Base-by-base conservation (phyloP, 2,888 invertebrate species). In the Pteria penguin region DNA sequence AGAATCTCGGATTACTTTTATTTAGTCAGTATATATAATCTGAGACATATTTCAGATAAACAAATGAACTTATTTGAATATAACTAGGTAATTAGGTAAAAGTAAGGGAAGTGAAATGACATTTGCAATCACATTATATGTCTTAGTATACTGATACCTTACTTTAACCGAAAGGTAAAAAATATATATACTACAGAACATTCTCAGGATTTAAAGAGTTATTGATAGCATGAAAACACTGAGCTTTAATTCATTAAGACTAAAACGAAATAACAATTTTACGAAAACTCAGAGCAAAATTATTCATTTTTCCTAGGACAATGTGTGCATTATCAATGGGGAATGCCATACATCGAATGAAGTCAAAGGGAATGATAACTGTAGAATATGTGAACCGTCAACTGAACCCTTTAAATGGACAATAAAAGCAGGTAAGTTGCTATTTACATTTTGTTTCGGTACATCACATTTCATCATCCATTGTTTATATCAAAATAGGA, bases 291-390 rank as follows among this genome's bases (percentile, higher is more conserved):
- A 26, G 24, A 24, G 4, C 29, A 8, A 24, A 26, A 26, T 26
- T 26, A 45, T 57, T 22, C 27, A 52, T n/a, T 32, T 68, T 26
- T 78, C 74, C 24, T 68, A 86, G 86, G 69, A 75, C 0, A 58
- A 76, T 54, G 83, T 77, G 36, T 86, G 86, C 63, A n/a, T 82
- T 4, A 86, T 86, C n/a, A 72, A 78, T 60, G 81, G 74, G 8
- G 54, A 60, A n/a, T 86, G 86, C 65, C 80, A 80, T 61, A 67
- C 32, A 5, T 24, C 66, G 1, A 78, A 76, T 31, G 78, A 72
- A 8, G 75, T 63, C 14, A 84, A 78, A 61, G 67, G 58, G 3
- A 78, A 74, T 5, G 75, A 84, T 60, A 24, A 63, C 1, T 86
- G 84, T 75, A 80, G 81, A 71, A 55, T 79, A 24, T 86, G 86